phyloP scores from a whole-genome alignment of 2,113 vertebrate genomes.

The Hippocampus abdominalis region DNA sequence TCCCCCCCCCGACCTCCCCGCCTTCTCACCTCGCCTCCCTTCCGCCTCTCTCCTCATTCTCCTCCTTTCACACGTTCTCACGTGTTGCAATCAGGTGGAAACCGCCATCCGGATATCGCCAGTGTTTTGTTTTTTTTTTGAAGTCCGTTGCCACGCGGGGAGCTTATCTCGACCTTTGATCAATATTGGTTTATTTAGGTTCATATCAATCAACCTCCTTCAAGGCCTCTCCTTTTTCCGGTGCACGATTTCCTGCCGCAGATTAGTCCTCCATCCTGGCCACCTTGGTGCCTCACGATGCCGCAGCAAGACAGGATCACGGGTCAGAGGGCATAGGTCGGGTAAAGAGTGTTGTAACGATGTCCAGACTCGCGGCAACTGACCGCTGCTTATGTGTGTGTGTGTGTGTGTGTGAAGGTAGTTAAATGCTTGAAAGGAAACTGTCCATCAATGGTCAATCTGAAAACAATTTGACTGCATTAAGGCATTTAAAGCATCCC shows the following conservation, averaged over 20 bases:
- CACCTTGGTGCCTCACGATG: slow-evolving; percentile 61
- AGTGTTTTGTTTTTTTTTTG: slow-evolving; percentile 18
- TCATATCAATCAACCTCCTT: slow-evolving; percentile 63
- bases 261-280: slow-evolving; percentile 60
- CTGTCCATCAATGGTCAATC: slow-evolving; percentile 69
- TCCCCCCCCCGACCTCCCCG: not conserved
- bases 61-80: no score
- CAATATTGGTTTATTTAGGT: slow-evolving; percentile 60
- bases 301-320: slow-evolving; percentile 61
- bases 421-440: slow-evolving; percentile 73
- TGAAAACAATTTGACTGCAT: slow-evolving; percentile 76
- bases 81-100: not conserved
- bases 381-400: slow-evolving; percentile 29
- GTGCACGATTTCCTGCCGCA: slow-evolving; percentile 49
- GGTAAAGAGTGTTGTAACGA: slow-evolving; percentile 65
- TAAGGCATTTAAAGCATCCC: slow-evolving; percentile 67
- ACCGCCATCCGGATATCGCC: slow-evolving; percentile 15
- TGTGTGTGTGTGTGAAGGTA: slow-evolving; percentile 48
- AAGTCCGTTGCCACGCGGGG: slow-evolving; percentile 10
- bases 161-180: slow-evolving; percentile 64
- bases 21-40: not conserved
- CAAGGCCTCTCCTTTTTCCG: slow-evolving; percentile 51
- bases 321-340: slow-evolving; percentile 69
- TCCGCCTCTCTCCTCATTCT: not conserved
- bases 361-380: slow-evolving; percentile 67